A percentile compares a stretch with the other conserved stretches of the same genome.
Conservation (phyloP, 2,113 vertebrate species). For the Patagioenas fasciata region DNA sequence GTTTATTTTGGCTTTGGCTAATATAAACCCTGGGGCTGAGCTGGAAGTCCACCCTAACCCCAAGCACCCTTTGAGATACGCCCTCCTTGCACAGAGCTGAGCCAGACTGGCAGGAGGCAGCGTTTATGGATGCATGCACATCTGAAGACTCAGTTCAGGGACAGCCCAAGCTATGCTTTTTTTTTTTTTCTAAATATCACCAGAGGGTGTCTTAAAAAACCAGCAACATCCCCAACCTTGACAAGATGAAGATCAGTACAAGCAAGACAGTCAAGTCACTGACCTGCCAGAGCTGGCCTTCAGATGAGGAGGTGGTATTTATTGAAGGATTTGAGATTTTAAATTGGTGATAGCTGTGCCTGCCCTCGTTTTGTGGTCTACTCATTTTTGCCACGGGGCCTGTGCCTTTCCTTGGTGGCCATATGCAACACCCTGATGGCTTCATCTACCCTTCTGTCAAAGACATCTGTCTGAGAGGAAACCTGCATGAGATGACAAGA, state of each 20-base stretch:
- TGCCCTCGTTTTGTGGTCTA: neutral
- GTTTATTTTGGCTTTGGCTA: constrained; percentile 9
- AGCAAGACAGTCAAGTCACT: neutral
- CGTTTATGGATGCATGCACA: neutral
- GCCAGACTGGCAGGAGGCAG: neutral
- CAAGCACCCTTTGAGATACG: neutral
- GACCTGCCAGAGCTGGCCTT: neutral
- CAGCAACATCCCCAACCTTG: neutral
- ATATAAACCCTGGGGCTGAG: neutral
- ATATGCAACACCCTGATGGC: neutral
- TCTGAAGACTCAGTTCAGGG: neutral
- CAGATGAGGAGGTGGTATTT: neutral
- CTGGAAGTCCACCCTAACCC: neutral
- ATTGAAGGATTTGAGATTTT: neutral
- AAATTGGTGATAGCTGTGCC: neutral
- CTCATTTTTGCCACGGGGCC: neutral
- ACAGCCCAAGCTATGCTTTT: neutral
- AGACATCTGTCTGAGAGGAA: neutral
- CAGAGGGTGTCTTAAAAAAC: neutral
- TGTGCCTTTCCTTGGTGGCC: neutral
- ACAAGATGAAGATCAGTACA: neutral
- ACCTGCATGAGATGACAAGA: neutral
- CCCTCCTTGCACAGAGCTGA: neutral
- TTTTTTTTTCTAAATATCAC: neutral
- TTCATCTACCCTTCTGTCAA: neutral